Percentiles rank a stretch among this genome's conserved stretches.
Conservation (phyloP, 2,113 vertebrate genomes). For the Hystrix brachyura region DNA sequence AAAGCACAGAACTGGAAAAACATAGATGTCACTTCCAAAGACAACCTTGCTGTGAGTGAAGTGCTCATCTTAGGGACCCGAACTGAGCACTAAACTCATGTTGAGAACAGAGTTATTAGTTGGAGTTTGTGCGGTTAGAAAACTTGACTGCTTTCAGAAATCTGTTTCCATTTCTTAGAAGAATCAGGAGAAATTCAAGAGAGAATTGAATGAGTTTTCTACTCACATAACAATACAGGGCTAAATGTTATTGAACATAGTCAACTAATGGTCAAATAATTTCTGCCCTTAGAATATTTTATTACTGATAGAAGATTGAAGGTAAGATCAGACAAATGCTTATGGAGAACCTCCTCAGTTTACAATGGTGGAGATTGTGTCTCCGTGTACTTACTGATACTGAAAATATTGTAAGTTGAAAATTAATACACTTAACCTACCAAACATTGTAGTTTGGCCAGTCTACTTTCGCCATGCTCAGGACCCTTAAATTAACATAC, state of each 20-base stretch:
- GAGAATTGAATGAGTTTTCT: background rate
- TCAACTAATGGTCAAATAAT: background rate
- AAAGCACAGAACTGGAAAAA: background rate
- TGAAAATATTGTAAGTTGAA: background rate
- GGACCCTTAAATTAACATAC: too few species aligned
- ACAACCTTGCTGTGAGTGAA: background rate
- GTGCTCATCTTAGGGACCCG: background rate
- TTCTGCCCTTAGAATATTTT: background rate
- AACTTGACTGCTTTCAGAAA: background rate
- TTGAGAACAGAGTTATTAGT: background rate
- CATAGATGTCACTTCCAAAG: background rate
- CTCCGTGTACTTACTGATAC: background rate
- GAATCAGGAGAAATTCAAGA: background rate
- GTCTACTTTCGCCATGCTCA: background rate
- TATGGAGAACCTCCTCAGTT: background rate
- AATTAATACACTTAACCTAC: background rate
- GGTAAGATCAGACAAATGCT: background rate
- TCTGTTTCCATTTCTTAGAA: background rate
- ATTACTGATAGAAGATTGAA: background rate
- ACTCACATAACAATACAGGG: background rate
- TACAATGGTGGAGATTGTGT: background rate
- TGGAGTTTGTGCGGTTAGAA: background rate
- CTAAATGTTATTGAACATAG: background rate
- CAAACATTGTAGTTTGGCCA: too few species aligned
- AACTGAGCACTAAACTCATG: background rate